Conservation (phyloP, 2,888 invertebrate species). For the Nyleta sp. region DNA sequence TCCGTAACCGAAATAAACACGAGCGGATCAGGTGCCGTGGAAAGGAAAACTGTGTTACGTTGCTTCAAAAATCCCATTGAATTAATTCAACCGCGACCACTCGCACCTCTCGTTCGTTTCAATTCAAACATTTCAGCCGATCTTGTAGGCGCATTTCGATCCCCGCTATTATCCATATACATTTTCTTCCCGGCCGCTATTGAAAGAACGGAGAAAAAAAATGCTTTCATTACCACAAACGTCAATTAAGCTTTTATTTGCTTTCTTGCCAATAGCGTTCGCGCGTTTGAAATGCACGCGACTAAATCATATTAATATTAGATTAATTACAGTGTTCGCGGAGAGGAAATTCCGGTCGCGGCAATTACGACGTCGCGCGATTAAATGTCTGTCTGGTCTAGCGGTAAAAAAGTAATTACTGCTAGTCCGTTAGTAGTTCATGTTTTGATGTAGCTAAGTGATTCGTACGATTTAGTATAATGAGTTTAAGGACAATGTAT, state of each 20-base stretch:
- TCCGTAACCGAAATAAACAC: slow-evolving; percentile 54
- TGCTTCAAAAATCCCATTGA: slow-evolving; percentile 37
- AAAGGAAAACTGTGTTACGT: slow-evolving; percentile 64
- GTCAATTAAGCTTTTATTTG: slow-evolving; percentile 47
- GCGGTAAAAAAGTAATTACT: too few relatives aligned
- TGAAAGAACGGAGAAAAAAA: too few relatives aligned
- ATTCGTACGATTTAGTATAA: too few relatives aligned
- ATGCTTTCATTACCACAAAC: slow-evolving; percentile 25
- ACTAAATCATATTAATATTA: too few relatives aligned
- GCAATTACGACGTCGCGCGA: too few relatives aligned
- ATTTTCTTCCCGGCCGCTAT: slow-evolving; percentile 19
- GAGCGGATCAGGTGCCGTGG: slow-evolving; percentile 55
- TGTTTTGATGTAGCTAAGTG: too few relatives aligned
- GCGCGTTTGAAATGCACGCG: too few relatives aligned
- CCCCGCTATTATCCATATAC: slow-evolving; percentile 39
- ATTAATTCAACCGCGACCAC: slow-evolving; percentile 42
- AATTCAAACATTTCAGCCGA: slow-evolving; percentile 36
- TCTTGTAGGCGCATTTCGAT: slow-evolving; percentile 34
- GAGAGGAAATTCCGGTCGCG: too few relatives aligned
- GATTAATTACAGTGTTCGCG: too few relatives aligned
- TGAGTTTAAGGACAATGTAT: too few relatives aligned
- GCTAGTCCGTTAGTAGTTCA: too few relatives aligned
- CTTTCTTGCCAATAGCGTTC: not conserved
- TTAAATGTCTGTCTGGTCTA: too few relatives aligned
- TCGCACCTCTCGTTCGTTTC: slow-evolving; percentile 18